Evolutionary conservation across 2,888 invertebrate genomes (phyloP).

Genomic region (Hylaea fasciaria): DNA sequence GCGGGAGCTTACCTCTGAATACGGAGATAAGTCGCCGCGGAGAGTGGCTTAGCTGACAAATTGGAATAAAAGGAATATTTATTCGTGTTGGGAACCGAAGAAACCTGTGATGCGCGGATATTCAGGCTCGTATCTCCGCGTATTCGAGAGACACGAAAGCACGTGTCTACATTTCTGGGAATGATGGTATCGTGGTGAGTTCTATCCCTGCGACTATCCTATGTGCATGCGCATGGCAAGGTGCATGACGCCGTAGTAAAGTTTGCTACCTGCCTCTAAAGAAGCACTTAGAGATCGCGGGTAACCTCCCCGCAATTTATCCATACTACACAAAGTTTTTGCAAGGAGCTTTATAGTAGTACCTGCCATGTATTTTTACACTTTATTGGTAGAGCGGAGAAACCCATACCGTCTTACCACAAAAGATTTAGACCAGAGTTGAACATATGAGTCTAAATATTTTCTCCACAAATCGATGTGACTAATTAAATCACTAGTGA

Average conservation of each 20-base stretch:
- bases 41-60: conserved; percentile 85
- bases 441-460: too few species aligned
- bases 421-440: too few species aligned
- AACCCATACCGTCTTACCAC: too few species aligned
- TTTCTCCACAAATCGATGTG: too few species aligned
- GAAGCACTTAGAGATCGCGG: neutral
- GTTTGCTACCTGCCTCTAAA: neutral
- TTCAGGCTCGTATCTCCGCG: conserved; percentile 61
- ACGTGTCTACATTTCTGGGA: conserved; percentile 43
- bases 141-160: conserved; percentile 52
- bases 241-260: conserved; percentile 5
- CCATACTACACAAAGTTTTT: too few species aligned
- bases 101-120: conserved; percentile 52
- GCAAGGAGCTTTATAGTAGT: too few species aligned
- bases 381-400: neutral
- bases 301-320: too few species aligned
- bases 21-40: conserved; percentile 82
- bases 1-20: conserved; percentile 82
- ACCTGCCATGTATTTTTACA: neutral
- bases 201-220: conserved; percentile 40
- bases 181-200: conserved; percentile 43
- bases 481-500: too few species aligned
- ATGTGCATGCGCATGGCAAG: neutral
- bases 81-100: conserved; percentile 73
- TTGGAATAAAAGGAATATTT: conserved; percentile 85